Evolutionary conservation across 2,888 invertebrate species (phyloP).

Genomic region (Cheiracanthium punctorium): DNA sequence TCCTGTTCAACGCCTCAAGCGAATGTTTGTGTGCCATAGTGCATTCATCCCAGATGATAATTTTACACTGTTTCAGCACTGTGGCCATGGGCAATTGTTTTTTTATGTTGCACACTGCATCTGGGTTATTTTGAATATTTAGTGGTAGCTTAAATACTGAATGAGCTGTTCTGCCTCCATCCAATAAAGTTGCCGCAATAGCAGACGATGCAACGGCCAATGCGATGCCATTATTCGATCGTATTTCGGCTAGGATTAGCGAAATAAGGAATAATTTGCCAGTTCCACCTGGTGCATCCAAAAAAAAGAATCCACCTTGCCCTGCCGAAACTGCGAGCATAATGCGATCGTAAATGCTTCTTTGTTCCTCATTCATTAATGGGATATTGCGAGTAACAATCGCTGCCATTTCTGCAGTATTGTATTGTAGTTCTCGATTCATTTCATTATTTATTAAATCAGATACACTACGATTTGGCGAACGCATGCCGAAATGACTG

Average conservation of each 20-base stretch:
- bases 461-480: background rate
- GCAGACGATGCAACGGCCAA: conserved; percentile 74
- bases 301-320: conserved; percentile 64
- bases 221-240: conserved; percentile 69
- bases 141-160: conserved; percentile 75
- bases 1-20: conserved; percentile 70
- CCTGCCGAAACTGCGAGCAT: background rate
- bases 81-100: conserved; percentile 19
- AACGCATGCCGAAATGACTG: background rate
- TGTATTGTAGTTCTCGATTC: conserved; percentile 8
- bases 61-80: conserved; percentile 24
- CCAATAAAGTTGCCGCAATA: conserved; percentile 75
- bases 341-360: background rate
- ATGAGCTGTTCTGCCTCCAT: conserved; percentile 76
- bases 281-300: no score
- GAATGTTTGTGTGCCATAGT: conserved; percentile 58
- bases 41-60: conserved; percentile 35
- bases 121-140: conserved; percentile 64
- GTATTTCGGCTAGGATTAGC: background rate
- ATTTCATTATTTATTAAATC: background rate
- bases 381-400: conserved; percentile 20
- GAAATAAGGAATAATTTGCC: background rate
- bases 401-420: conserved; percentile 20
- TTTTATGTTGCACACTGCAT: conserved; percentile 17
- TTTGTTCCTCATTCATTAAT: conserved; percentile 16